Conservation (phyloP, 1,140 invertebrate species). For the Trachymyrmex cornetzi region DNA sequence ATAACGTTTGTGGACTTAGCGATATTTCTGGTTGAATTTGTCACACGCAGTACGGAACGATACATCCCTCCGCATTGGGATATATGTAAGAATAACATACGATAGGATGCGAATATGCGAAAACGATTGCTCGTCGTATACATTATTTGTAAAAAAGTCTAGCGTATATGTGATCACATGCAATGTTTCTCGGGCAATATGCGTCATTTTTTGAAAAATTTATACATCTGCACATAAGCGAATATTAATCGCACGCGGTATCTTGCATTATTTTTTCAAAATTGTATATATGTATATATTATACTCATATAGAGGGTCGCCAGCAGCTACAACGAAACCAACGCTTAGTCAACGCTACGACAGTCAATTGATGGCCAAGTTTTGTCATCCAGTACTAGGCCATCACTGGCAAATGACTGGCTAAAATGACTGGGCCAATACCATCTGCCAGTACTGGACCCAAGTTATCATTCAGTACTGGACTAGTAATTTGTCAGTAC, state of each 20-base stretch:
- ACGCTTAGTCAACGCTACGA: no score
- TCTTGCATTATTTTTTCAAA: not conserved
- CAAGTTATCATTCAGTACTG: no score
- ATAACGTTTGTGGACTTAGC: conserved; percentile 56
- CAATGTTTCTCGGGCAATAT: not conserved
- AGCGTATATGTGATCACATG: not conserved
- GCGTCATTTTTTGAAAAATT: not conserved
- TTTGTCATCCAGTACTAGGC: no score
- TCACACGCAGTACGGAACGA: conserved; percentile 5
- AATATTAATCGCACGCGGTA: not conserved
- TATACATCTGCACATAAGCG: not conserved
- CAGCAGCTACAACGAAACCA: no score
- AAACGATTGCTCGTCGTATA: conserved; percentile 41
- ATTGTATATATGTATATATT: not conserved
- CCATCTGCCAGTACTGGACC: no score
- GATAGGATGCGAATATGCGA: conserved; percentile 42
- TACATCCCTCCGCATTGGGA: conserved; percentile 20
- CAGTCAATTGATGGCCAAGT: no score
- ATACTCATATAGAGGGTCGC: no score
- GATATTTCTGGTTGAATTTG: conserved; percentile 56
- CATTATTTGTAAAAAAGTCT: conserved; percentile 38
- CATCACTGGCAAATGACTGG: no score
- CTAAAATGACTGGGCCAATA: no score
- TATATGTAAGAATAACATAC: conserved; percentile 48
- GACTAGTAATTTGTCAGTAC: no score